phyloP scores from a whole-genome alignment of 2,113 vertebrate genomes.

The Chaetodon auriga region DNA sequence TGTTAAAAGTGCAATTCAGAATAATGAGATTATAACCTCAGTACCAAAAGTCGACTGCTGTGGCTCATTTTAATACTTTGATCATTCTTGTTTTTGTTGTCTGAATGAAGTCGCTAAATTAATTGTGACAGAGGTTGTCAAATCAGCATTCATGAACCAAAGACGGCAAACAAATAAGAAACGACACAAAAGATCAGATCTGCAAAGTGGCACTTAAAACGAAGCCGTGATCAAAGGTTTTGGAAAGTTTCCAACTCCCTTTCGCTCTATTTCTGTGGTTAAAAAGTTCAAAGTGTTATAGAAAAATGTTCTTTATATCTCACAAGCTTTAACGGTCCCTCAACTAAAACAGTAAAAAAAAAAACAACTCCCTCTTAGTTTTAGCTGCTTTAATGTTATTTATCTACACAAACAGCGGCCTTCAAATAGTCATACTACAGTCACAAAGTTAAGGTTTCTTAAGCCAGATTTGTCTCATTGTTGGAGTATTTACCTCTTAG shows the following conservation, averaged over 20 bases:
- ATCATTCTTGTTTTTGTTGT: not conserved
- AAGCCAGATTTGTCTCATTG: not conserved
- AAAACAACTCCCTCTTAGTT: not conserved
- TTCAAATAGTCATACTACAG: not conserved
- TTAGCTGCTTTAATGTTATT: not conserved
- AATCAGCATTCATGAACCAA: constrained; percentile 1
- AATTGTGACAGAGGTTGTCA: not conserved
- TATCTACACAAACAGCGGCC: not conserved
- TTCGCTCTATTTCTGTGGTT: not conserved
- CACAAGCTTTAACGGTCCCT: not conserved
- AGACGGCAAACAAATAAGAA: not conserved
- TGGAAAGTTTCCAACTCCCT: not conserved
- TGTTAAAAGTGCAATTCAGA: constrained; percentile 2
- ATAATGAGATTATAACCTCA: not conserved
- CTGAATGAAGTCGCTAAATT: not conserved
- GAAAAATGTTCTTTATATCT: not conserved
- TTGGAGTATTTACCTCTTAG: not conserved
- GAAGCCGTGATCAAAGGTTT: not conserved
- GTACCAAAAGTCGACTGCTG: not conserved
- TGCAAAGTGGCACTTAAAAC: not conserved
- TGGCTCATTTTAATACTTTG: not conserved
- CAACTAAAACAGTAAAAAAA: not conserved
- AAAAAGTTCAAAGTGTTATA: not conserved
- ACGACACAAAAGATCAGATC: not conserved
- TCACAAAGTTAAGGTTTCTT: not conserved